Evolutionary conservation across 2,797 vertebrate genomes (phyloP).

Genomic region (Aulostomus chinensis): DNA sequence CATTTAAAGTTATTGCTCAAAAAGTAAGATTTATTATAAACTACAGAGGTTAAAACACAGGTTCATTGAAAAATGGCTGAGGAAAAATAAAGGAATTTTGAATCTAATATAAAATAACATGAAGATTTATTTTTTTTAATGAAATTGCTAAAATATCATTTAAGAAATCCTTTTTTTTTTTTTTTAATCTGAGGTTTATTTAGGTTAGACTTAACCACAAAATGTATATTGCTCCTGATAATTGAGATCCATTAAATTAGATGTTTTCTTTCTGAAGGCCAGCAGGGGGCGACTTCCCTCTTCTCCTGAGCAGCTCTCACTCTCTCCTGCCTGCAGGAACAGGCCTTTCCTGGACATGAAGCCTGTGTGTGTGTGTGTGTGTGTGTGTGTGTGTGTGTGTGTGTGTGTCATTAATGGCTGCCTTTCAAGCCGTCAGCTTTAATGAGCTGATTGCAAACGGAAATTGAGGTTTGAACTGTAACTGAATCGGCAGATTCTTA

Average conservation of each 20-base stretch:
- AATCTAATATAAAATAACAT: too few relatives aligned
- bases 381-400: slow-evolving; percentile 20
- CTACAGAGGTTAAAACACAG: too few relatives aligned
- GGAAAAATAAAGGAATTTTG: too few relatives aligned
- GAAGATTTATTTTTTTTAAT: too few relatives aligned
- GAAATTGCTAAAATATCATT: too few relatives aligned
- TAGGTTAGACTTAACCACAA: too few relatives aligned
- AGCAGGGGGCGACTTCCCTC: slow-evolving; percentile 66
- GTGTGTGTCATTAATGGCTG: slow-evolving; percentile 54
- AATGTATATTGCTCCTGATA: too few relatives aligned
- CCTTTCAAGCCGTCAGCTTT: slow-evolving; percentile 57
- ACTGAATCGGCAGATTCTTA: slow-evolving; percentile 67
- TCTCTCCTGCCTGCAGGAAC: slow-evolving; percentile 24
- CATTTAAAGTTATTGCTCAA: background rate
- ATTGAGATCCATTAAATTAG: background rate
- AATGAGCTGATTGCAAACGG: slow-evolving; percentile 65
- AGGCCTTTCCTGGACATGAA: slow-evolving; percentile 23
- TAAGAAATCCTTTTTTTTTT: too few relatives aligned
- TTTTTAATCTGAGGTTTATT: too few relatives aligned
- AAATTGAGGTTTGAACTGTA: slow-evolving; percentile 69
- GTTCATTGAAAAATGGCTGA: too few relatives aligned
- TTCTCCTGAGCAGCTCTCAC: slow-evolving; percentile 1
- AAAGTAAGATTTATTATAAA: too few relatives aligned
- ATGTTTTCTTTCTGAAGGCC: slow-evolving; percentile 8
- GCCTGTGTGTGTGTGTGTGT: slow-evolving; percentile 15